Evolutionary conservation across 1,140 invertebrate species (phyloP).

Genomic region (Drosophila albomicans): DNA sequence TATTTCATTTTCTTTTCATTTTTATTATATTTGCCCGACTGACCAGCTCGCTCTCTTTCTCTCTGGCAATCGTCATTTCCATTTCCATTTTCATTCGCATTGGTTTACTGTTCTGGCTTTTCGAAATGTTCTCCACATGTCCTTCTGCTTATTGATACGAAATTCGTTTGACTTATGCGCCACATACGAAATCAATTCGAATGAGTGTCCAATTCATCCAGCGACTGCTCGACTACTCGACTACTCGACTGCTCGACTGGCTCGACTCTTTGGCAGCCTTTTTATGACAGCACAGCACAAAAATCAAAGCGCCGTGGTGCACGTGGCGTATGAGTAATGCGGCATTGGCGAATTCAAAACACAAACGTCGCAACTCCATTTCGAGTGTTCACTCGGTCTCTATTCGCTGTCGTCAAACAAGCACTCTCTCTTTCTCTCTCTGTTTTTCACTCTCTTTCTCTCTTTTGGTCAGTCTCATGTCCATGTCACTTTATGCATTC

Average conservation of each 20-base stretch:
- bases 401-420: conserved; percentile 1
- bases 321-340: conserved; percentile 70
- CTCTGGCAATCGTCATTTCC: background rate
- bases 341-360: conserved; percentile 42
- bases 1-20: conserved; percentile 82
- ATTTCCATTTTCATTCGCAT: background rate
- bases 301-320: conserved; percentile 53
- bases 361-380: conserved; percentile 28
- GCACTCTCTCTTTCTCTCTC: background rate
- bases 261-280: conserved; percentile 7
- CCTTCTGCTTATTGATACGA: conserved; percentile 43
- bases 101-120: background rate
- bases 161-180: conserved; percentile 60
- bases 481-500: conserved; percentile 48
- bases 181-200: conserved; percentile 60
- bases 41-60: conserved; percentile 6
- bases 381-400: conserved; percentile 7
- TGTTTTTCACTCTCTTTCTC: background rate
- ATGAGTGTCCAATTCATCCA: conserved; percentile 35
- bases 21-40: conserved; percentile 74
- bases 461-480: background rate
- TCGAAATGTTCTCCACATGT: background rate
- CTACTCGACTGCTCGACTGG: background rate
- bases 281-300: conserved; percentile 60
- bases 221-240: too few species aligned